Conservation (phyloP, 2,888 invertebrate species). For the Diarsia brunnea region DNA sequence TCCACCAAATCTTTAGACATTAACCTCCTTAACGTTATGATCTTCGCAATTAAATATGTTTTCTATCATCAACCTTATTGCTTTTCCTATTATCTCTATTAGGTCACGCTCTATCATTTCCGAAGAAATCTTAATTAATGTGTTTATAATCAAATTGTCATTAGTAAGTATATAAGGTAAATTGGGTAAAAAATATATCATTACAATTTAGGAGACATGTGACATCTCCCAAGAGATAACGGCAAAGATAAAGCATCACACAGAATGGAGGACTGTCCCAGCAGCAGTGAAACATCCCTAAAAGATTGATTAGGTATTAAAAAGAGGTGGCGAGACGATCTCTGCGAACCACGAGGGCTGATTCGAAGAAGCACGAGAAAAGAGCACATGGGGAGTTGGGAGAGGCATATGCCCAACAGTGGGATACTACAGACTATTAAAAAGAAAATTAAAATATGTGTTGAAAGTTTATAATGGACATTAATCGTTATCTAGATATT, state of each 20-base stretch:
- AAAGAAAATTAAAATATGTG: not conserved
- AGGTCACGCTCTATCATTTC: conserved; percentile 60
- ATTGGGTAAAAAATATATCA: not conserved
- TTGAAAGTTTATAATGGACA: not conserved
- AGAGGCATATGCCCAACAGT: no score
- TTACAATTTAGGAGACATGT: not conserved
- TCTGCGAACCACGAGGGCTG: no score
- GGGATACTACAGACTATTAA: no score
- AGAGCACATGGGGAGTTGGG: no score
- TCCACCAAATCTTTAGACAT: conserved; percentile 26
- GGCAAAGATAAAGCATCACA: no score
- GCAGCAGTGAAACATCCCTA: not conserved
- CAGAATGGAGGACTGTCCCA: no score
- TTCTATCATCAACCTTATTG: conserved; percentile 55
- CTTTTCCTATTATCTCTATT: conserved; percentile 62
- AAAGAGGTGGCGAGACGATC: no score
- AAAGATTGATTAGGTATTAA: not conserved
- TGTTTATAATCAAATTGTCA: conserved; percentile 53
- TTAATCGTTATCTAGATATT: not conserved
- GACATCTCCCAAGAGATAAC: not conserved
- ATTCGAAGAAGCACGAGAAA: no score
- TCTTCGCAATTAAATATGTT: conserved; percentile 37
- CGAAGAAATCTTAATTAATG: conserved; percentile 54
- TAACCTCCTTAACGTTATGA: conserved; percentile 53
- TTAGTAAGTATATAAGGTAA: conserved; percentile 46